Conservation (phyloP, 2,888 invertebrate species). For the Thereva unica region DNA sequence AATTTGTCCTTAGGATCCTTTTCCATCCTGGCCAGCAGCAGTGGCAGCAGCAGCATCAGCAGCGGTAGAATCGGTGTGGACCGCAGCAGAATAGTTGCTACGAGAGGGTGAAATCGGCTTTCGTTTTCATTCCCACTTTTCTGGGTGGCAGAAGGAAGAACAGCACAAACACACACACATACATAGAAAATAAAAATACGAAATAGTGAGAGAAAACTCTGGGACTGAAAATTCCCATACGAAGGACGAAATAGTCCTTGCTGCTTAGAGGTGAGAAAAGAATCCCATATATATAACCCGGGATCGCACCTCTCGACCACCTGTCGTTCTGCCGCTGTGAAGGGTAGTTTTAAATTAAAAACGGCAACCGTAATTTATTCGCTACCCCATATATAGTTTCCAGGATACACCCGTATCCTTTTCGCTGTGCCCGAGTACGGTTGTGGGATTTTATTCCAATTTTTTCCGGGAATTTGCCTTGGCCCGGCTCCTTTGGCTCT, state of each 20-base stretch:
- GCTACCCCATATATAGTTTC: slow-evolving; percentile 28
- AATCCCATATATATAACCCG: slow-evolving; percentile 8
- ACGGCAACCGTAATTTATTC: slow-evolving; percentile 33
- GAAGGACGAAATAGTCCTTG: slow-evolving; percentile 5
- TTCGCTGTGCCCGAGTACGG: too few species aligned
- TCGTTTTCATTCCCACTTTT: slow-evolving; percentile 24
- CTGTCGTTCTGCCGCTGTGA: slow-evolving; percentile 1
- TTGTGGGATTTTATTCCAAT: background rate
- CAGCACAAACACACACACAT: background rate
- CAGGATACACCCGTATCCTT: background rate
- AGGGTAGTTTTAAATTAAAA: slow-evolving; percentile 31
- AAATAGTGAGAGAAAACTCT: slow-evolving; percentile 11
- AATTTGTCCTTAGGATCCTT: slow-evolving; percentile 6
- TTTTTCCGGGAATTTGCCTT: slow-evolving; percentile 5
- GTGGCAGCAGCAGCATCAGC: background rate
- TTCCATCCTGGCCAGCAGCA: slow-evolving; percentile 5
- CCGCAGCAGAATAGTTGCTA: background rate
- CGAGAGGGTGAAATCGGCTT: slow-evolving; percentile 29
- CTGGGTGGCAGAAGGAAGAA: slow-evolving; percentile 1
- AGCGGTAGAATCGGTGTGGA: background rate
- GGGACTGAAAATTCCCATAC: slow-evolving; percentile 7
- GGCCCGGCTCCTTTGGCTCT: background rate
- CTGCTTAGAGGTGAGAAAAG: background rate
- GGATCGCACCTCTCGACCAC: slow-evolving; percentile 18
- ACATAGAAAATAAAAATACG: too few species aligned